Evolutionary conservation across 2,797 vertebrate genomes (phyloP), one percentile per base, ranked within the genome.

Genomic region (Argentina silus): DNA sequence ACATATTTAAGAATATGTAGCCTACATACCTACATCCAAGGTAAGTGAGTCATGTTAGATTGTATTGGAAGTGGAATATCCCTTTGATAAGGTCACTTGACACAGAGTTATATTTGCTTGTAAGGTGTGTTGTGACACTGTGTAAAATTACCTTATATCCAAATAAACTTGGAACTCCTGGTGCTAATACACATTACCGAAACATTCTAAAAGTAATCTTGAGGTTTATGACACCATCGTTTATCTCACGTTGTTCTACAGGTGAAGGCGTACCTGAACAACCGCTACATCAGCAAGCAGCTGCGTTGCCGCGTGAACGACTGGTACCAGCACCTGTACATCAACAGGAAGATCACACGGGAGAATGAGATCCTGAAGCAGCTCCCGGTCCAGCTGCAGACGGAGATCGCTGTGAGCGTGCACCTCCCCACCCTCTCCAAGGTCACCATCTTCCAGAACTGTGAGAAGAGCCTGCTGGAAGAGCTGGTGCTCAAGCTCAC

Each of bases 281-380:
- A 89, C 12, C 91, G 85, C 8, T 91, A 85, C 0, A 90, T 93
- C 6, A 93, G 87, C 78, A 87, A 84, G 44, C 83, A 88, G 64
- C 91, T 98, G 69, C 91, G 81, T 36, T 85, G 87, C 9, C 93
- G 92, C 0, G 96, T 98, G 1, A 91, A 92, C 42, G 85, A 83
- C 82, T 97, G 96, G 97, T 96, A 97, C 82, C 95, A 95, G 84
- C 96, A 98, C 81, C 93, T 98, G 66, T 93, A 95, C 85, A 95
- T 95, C 43, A 95, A 98, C 90, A 94, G 91, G 82, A 97, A 97
- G 90, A 95, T 95, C 86, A 96, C 95, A 21, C 88, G 94, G 0
- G 97, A 99, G 86, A 93, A 87, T 12, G 92, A 90, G 70, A 96
- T 95, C 79, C 91, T 98, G 77, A 82, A 86, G 86, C 91, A 93